Percentiles rank a stretch among this genome's conserved stretches.
phyloP scores from a whole-genome alignment of 2,888 invertebrate species.

The Pegoplata infirma region DNA sequence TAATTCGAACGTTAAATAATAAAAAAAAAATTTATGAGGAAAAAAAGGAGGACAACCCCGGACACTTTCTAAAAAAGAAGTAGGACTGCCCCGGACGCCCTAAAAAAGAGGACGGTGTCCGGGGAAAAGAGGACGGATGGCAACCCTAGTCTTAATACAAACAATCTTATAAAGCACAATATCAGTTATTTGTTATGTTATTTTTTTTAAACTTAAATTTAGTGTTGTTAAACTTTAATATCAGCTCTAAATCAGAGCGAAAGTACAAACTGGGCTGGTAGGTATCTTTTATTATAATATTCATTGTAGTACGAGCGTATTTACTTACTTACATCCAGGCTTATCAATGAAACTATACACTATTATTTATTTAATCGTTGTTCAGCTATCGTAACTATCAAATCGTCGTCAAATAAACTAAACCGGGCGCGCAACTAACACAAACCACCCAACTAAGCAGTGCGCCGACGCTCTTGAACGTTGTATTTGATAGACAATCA shows the following conservation, averaged over 20 bases:
- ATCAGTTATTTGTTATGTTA: not conserved
- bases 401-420: constrained; percentile 26
- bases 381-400: constrained; percentile 51
- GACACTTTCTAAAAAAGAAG: no score
- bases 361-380: constrained; percentile 59
- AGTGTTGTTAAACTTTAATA: constrained; percentile 32
- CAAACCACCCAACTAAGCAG: not conserved
- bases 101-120: no score
- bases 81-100: no score
- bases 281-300: constrained; percentile 56
- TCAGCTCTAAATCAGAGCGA: constrained; percentile 50
- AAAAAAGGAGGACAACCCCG: no score
- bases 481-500: constrained; percentile 2
- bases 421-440: constrained; percentile 5
- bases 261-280: constrained; percentile 41
- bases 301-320: not conserved
- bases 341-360: constrained; percentile 42
- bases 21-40: no score
- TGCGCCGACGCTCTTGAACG: constrained; percentile 32
- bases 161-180: not conserved
- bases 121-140: no score
- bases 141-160: no score
- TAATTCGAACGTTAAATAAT: no score
- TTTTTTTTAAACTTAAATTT: not conserved
- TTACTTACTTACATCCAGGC: constrained; percentile 26